Percentiles rank a stretch among this genome's conserved stretches.
These are phyloP conservation scores for Sinosuthora webbiana DNA, from an alignment of 2,113 vertebrate species.

Conservation along the genomic window DNA sequence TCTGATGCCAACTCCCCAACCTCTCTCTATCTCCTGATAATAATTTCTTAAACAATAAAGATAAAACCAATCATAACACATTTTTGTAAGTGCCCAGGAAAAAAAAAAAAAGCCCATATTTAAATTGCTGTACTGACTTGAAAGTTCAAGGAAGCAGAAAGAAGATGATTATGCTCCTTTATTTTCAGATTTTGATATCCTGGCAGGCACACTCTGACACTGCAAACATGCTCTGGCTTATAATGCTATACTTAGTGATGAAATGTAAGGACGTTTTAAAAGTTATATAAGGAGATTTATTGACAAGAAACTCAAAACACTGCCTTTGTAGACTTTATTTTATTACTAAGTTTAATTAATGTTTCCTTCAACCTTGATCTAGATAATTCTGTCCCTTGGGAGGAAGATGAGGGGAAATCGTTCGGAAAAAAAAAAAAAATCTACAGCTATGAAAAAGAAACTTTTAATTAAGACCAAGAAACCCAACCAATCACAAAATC, in stretches of 20 bases:
- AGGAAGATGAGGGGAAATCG: not conserved
- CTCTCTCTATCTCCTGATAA: conserved; percentile 56
- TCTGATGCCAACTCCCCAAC: conserved; percentile 5
- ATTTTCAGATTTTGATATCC: conserved; percentile 53
- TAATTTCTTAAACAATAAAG: conserved; percentile 62
- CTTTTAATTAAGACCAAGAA: conserved; percentile 24
- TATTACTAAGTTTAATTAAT: conserved; percentile 17
- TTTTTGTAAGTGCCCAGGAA: conserved; percentile 43
- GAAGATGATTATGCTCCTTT: conserved; percentile 59
- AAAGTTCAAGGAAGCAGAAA: conserved; percentile 61
- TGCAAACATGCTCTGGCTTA: not conserved
- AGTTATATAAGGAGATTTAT: not conserved
- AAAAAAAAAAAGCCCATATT: conserved; percentile 22
- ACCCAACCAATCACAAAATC: not conserved
- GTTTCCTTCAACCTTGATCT: not conserved
- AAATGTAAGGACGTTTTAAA: not conserved
- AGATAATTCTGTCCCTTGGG: not conserved
- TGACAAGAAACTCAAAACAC: not conserved
- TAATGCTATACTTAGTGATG: not conserved
- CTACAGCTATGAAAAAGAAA: not conserved
- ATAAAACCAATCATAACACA: conserved; percentile 48
- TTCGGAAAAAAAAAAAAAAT: not conserved
- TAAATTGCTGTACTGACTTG: conserved; percentile 63
- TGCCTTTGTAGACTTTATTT: not conserved
- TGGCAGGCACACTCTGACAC: conserved; percentile 13